These are phyloP conservation scores for Notechis scutatus DNA, from an alignment of 2,113 vertebrate genomes.

Conservation along the genomic window DNA sequence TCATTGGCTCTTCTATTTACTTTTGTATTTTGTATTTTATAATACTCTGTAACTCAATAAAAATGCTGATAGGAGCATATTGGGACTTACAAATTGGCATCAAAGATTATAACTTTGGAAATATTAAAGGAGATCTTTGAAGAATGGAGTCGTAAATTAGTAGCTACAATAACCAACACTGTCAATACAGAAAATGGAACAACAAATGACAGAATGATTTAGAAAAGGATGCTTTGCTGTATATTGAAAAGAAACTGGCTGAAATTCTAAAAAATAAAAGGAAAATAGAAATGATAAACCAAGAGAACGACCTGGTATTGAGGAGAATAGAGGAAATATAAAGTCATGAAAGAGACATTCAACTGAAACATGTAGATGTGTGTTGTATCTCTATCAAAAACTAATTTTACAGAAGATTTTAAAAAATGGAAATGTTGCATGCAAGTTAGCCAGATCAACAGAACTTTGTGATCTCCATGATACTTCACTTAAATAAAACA, in stretches of 20 bases:
- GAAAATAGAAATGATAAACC: neutral
- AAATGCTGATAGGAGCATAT: neutral
- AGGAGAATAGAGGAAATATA: neutral
- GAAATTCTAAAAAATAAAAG: neutral
- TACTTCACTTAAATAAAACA: neutral
- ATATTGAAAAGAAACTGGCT: neutral
- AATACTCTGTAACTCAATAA: too few species aligned
- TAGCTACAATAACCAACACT: neutral
- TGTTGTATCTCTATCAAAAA: neutral
- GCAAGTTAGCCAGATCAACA: neutral
- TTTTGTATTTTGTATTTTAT: too few species aligned
- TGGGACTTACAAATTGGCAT: neutral
- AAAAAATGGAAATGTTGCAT: neutral
- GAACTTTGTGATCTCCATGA: neutral
- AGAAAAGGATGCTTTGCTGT: neutral
- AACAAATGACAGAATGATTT: neutral
- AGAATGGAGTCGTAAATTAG: neutral
- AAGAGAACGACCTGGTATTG: neutral
- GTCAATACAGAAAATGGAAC: neutral
- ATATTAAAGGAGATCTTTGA: neutral
- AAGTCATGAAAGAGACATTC: neutral
- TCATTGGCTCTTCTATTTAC: too few species aligned
- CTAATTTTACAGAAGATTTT: neutral
- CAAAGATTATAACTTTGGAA: neutral
- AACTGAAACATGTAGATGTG: neutral